A percentile compares a stretch with the other conserved stretches of the same genome.
Conservation (phyloP, 1,140 invertebrate genomes). For the Tyrophagus putrescentiae region DNA sequence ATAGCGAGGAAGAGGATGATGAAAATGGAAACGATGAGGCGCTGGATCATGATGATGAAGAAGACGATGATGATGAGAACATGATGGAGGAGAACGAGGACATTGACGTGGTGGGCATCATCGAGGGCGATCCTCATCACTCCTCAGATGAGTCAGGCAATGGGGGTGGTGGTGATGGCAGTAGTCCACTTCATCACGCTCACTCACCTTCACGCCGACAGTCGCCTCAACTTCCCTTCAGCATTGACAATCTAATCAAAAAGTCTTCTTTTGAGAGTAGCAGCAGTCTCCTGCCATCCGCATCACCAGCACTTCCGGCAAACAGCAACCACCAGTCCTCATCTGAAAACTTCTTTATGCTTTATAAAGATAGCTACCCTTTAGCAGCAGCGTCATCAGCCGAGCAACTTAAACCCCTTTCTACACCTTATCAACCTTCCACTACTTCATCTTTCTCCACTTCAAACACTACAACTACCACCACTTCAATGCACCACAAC, state of each 20-base stretch:
- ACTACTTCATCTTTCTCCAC: background rate
- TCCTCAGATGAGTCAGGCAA: background rate
- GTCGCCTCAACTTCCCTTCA: background rate
- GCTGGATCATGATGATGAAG: background rate
- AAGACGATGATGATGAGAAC: background rate
- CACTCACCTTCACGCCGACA: background rate
- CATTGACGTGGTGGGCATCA: background rate
- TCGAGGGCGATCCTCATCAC: background rate
- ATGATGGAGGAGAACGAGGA: background rate
- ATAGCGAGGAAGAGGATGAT: background rate
- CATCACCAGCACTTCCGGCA: background rate
- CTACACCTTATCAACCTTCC: background rate
- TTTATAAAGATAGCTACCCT: too few species aligned
- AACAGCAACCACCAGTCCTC: background rate
- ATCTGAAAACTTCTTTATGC: slow-evolving; percentile 5
- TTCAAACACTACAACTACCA: background rate
- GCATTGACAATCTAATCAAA: slow-evolving; percentile 14
- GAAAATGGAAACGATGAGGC: slow-evolving; percentile 4
- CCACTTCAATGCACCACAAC: too few species aligned
- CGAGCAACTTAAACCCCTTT: background rate
- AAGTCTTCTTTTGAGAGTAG: background rate
- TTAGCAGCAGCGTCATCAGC: slow-evolving; percentile 4
- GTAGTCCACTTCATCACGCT: background rate
- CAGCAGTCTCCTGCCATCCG: background rate
- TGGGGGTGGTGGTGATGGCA: background rate